Conservation (phyloP, 2,888 invertebrate genomes). For the Sialis lutaria region DNA sequence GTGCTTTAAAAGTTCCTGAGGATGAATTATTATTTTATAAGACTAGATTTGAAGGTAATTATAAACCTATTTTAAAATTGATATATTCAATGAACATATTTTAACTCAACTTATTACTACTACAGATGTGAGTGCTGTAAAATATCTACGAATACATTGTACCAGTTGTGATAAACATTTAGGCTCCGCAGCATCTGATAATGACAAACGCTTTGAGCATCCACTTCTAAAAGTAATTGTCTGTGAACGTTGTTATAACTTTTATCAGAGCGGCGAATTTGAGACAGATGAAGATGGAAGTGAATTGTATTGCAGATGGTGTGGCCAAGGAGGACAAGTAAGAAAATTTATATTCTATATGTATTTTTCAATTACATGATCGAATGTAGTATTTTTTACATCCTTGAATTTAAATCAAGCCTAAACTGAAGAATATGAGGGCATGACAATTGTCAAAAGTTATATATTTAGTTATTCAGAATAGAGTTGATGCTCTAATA, state of each 20-base stretch:
- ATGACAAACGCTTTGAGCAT: slow-evolving; percentile 48
- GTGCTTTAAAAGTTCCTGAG: slow-evolving; percentile 23
- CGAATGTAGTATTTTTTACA: too few species aligned
- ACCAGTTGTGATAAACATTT: slow-evolving; percentile 59
- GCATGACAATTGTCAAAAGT: too few species aligned
- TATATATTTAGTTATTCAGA: too few species aligned
- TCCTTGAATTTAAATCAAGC: too few species aligned
- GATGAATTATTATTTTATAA: slow-evolving; percentile 34
- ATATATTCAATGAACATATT: not conserved
- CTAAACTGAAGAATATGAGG: too few species aligned
- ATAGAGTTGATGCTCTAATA: too few species aligned
- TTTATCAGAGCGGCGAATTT: slow-evolving; percentile 67
- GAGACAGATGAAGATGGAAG: slow-evolving; percentile 72
- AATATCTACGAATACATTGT: slow-evolving; percentile 47
- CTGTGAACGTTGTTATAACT: slow-evolving; percentile 53
- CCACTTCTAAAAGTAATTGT: slow-evolving; percentile 55
- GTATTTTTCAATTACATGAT: too few species aligned
- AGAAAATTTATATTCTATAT: too few species aligned
- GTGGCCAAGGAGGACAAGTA: slow-evolving; percentile 43
- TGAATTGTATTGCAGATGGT: slow-evolving; percentile 69
- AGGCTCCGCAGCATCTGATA: slow-evolving; percentile 48
- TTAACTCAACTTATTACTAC: slow-evolving; percentile 9
- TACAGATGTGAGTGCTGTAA: slow-evolving; percentile 39
- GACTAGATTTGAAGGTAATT: slow-evolving; percentile 28
- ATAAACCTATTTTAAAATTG: not conserved